Evolutionary conservation across 2,113 vertebrate species (phyloP), one percentile per base, ranked within the genome.

Genomic region (Phylloscopus whistleri): DNA sequence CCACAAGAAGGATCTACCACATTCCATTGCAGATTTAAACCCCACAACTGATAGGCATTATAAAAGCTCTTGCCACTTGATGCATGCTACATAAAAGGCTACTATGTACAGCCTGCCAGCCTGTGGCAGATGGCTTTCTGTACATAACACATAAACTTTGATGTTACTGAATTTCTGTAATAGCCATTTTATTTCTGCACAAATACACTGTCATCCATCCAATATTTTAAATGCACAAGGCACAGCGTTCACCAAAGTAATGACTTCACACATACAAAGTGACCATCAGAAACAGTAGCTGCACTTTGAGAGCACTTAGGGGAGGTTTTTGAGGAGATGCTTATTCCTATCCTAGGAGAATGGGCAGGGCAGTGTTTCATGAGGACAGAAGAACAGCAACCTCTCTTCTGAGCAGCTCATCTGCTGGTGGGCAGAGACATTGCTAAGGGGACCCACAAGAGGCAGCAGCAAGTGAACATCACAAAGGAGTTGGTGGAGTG

Each of bases 161-260:
- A n/a, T 76, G 39, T 31, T 78, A 63, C 11, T 28, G 44, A 49
- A 56, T 92, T 87, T 92, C 73, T 52, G 30, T 74, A 81, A 90
- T 28, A 64, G 60, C 26, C 58, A 41, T 89, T 96, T 97, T 96
- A 96, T 96, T 97, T 91, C 81, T 88, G 53, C 91, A 94, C 89
- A 94, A 88, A 91, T 66, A 93, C 79, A 85, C 26, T 51, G 44
- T 28, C 21, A 41, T 27, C 58, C 67, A 84, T 53, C 82, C 51
- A 64, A 4, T 60, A 86, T 52, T 70, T 77, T 48, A 84, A 79
- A 84, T 8, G 48, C 69, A 96, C 63, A 89, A 81, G 91, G 66
- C 92, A 4, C 21, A 10, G 39, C 0, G 13, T 26, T 75, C 56
- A 89, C 41, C 60, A 64, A 64, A 55, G 26, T 20, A 84, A 56